These are phyloP conservation scores for Cyphomyrus discorhynchus DNA, from an alignment of 2,113 vertebrate genomes.

Conservation along the genomic window DNA sequence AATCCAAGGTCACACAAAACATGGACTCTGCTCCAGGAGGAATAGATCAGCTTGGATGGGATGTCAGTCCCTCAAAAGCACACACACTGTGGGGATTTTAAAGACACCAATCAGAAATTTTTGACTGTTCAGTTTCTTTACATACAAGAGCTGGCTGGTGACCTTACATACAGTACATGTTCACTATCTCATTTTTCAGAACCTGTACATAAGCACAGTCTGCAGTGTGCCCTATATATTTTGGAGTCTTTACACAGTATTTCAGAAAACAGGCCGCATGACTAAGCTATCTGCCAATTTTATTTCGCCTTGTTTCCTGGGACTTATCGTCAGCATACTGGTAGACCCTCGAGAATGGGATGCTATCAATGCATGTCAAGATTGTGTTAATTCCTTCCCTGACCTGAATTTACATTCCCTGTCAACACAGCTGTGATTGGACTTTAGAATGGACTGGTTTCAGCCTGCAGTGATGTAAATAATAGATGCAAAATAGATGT, in stretches of 20 bases:
- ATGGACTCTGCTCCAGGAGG: background rate
- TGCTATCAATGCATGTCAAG: constrained; percentile 15
- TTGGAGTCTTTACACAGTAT: background rate
- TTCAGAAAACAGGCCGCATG: background rate
- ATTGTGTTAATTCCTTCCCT: constrained; percentile 16
- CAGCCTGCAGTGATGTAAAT: background rate
- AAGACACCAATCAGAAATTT: background rate
- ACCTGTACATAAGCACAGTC: background rate
- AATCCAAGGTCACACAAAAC: background rate
- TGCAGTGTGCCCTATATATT: background rate
- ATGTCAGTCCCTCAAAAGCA: background rate
- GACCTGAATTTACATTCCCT: constrained; percentile 14
- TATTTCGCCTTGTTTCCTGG: background rate
- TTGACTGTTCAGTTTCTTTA: background rate
- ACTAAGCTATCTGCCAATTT: background rate
- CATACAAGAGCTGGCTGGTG: background rate
- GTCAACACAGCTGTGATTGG: constrained; percentile 24
- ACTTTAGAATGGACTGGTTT: background rate
- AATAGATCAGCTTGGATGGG: background rate
- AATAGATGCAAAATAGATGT: constrained; percentile 3
- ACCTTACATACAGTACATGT: background rate
- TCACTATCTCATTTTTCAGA: background rate
- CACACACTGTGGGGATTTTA: background rate
- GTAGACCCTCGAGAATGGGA: constrained; percentile 1
- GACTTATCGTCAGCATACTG: background rate